Base-by-base conservation (phyloP, 2,888 invertebrate species). In the Hydroisotoma schaefferi region DNA sequence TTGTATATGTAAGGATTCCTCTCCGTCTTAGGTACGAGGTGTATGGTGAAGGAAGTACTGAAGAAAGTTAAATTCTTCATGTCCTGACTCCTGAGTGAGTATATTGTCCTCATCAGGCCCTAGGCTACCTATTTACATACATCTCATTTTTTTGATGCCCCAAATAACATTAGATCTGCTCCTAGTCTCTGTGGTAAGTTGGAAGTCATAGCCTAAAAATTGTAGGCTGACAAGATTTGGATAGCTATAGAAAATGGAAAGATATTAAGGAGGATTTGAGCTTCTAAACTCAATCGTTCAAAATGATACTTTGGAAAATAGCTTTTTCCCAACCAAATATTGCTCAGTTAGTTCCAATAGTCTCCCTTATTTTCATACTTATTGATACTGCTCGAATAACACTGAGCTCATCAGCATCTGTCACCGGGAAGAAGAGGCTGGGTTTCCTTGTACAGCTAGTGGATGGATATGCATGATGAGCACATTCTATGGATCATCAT, bases 61-160 rank as follows among this genome's bases (percentile, higher is more conserved):
- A n/a, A n/a, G n/a, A n/a, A n/a, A n/a, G n/a, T n/a, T n/a, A n/a
- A n/a, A n/a, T n/a, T n/a, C n/a, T n/a, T n/a, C n/a, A n/a, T n/a
- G n/a, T n/a, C n/a, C n/a, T n/a, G n/a, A n/a, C n/a, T n/a, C n/a
- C 33, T 8, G 20, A 22, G 20, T 22, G 49, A 49, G 49, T 49
- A 49, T 49, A 26, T 49, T 46, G 29, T 12, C 53, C 53, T 60
- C 55, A 64, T 64, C 64, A 64, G 60, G 57, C 49, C 29, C 38
- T 47, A 51, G 33, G n/a, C n/a, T n/a, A n/a, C n/a, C n/a, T 20
- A 64, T 64, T 64, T 64, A 64, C 64, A 64, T 64, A 64, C 60
- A 23, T 37, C 38, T 60, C 55, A 57, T 59, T 60, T 59, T 53
- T 51, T 38, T 28, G 57, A 51, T 54, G 49, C 27, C n/a, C 43